These are phyloP conservation scores for Petrocephalus sullivani DNA, from an alignment of 2,797 vertebrate species.

Conservation along the genomic window DNA sequence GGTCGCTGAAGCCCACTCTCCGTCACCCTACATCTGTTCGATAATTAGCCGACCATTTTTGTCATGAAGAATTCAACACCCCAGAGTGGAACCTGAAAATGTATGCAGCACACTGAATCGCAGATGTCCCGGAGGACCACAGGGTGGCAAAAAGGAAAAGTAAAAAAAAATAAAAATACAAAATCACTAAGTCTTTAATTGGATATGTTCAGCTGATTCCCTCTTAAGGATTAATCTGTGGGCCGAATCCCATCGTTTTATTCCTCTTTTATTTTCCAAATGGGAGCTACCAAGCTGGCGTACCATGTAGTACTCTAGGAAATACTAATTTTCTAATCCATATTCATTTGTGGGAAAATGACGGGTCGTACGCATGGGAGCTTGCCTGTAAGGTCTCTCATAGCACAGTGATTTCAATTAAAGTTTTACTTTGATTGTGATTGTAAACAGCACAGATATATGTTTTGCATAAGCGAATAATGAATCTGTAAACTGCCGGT, in stretches of 20 bases:
- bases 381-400: not conserved
- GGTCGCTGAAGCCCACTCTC: slow-evolving; percentile 72
- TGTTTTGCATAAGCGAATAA: not conserved
- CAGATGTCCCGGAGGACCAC: slow-evolving; percentile 77
- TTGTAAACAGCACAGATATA: slow-evolving; percentile 4
- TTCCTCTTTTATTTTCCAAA: not conserved
- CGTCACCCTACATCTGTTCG: slow-evolving; percentile 81
- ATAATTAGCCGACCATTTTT: slow-evolving; percentile 85
- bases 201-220: slow-evolving; percentile 63
- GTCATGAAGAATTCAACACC: slow-evolving; percentile 85
- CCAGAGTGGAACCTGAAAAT: slow-evolving; percentile 82
- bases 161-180: slow-evolving; percentile 71
- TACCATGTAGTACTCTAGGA: not conserved
- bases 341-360: not conserved
- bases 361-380: not conserved
- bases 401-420: not conserved
- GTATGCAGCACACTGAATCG: slow-evolving; percentile 80
- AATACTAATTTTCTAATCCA: slow-evolving; percentile 5
- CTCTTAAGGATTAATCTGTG: slow-evolving; percentile 54
- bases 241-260: not conserved
- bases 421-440: not conserved
- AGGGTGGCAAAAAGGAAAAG: slow-evolving; percentile 42
- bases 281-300: not conserved
- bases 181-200: slow-evolving; percentile 65
- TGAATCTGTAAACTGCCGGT: not conserved